Conservation (phyloP, 2,797 vertebrate genomes). For the Coregonus sp. region DNA sequence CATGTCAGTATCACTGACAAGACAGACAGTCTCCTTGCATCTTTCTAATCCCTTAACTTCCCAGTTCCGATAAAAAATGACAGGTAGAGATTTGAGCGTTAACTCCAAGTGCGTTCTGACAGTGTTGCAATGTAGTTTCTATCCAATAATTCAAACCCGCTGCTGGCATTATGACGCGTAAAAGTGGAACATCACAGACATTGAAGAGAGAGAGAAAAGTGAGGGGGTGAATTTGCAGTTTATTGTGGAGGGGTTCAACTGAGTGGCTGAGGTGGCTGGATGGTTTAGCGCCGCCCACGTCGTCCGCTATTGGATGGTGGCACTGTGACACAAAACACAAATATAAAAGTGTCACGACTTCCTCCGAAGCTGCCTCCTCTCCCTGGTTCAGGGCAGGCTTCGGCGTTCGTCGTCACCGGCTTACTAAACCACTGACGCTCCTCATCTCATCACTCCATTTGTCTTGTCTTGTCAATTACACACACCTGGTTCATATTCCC, state of each 20-base stretch:
- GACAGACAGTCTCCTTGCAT: constrained; percentile 3
- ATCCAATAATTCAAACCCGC: constrained; percentile 29
- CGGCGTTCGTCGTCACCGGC: no score
- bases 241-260: not conserved
- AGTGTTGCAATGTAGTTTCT: constrained; percentile 25
- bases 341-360: no score
- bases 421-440: no score
- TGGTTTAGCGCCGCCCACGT: not conserved
- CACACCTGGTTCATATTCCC: no score
- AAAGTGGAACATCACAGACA: not conserved
- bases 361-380: no score
- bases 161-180: constrained; percentile 32
- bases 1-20: not conserved
- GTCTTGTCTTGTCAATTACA: no score
- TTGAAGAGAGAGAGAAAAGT: not conserved
- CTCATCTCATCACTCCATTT: no score
- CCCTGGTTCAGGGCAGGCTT: not conserved
- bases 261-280: not conserved
- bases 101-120: constrained; percentile 5
- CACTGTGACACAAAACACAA: not conserved
- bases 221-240: not conserved
- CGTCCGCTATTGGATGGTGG: not conserved
- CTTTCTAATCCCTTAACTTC: constrained; percentile 52
- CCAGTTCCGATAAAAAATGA: constrained; percentile 50
- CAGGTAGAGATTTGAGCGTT: constrained; percentile 27